Base-by-base conservation (phyloP, 2,113 vertebrate genomes). In the Campylorhamphus procurvoides region DNA sequence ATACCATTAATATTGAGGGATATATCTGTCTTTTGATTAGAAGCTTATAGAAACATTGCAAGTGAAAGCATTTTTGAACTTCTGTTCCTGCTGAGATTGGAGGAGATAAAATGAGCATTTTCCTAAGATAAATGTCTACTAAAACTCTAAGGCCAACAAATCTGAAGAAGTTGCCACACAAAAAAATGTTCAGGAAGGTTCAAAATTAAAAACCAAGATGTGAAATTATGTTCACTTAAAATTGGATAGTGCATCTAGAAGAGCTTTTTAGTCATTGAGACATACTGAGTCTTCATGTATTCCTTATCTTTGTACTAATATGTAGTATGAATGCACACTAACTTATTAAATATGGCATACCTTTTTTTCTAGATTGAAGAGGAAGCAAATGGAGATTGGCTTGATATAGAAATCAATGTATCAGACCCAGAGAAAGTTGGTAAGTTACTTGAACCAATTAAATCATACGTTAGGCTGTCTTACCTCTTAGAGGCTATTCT, bases 401-500 rank as follows among this genome's bases (percentile, higher is more conserved):
- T 99, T 94, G 98, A 99, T 97, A 98, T 99, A 92, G 96, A 98
- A 95, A 99, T 99, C 94, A 98, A 97, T 11, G 99, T 99, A 84
- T 99, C 99, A 27, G 99, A 99, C 94, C 99, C 99, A 29, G 99
- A 99, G 97, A 99, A 99, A 99, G 98, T 99, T 29, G 99, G 99
- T 99, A 95, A 98, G 99, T 93, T 35, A 50, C 49, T 78, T 40
- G 33, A 76, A 29, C 40, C 18, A 46, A 68, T 31, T 56, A 85
- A 58, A 39, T 67, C 29, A 75, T 49, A 42, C 42, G 44, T n/a
- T 68, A 68, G 52, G 7, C 37, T 50, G 25, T 50, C 44, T 40
- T 40, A 40, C 39, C 39, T 40, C 39, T 40, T 40, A 40, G 39
- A 40, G 39, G 39, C 39, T 40, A 40, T 40, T 40, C 39, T 40